phyloP scores from a whole-genome alignment of 35 echinoderm and acorn worm genomes.

The Apostichopus japonicus region DNA sequence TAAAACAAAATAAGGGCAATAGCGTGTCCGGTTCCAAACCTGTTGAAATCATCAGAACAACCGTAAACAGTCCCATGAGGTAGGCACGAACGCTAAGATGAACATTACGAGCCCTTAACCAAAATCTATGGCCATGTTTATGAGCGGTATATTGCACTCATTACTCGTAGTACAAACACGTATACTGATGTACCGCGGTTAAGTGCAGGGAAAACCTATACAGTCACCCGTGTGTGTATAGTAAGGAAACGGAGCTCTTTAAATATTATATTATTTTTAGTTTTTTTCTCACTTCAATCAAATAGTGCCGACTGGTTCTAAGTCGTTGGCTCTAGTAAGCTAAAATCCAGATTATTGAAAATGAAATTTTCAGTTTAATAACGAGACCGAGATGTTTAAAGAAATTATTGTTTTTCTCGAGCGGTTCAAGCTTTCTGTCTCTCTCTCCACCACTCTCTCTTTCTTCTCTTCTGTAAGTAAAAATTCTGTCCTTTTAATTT shows the following conservation, averaged over 20 bases:
- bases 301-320: background rate
- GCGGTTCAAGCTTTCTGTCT: background rate
- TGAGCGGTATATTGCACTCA: background rate
- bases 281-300: background rate
- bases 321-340: background rate
- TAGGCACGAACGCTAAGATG: background rate
- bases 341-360: conserved; percentile 3
- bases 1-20: background rate
- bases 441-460: background rate
- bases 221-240: background rate
- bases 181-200: background rate
- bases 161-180: background rate
- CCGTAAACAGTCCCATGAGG: conserved; percentile 16
- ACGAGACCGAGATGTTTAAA: background rate
- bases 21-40: conserved; percentile 1
- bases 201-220: background rate
- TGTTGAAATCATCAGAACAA: background rate
- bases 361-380: background rate
- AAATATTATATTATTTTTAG: background rate
- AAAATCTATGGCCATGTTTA: background rate
- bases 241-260: background rate
- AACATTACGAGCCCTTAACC: background rate
- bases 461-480: background rate
- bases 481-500: background rate
- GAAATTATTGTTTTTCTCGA: background rate